Evolutionary conservation across 1,140 invertebrate genomes (phyloP), one percentile per base, ranked within the genome.

Genomic region (Bombus pyrosoma): DNA sequence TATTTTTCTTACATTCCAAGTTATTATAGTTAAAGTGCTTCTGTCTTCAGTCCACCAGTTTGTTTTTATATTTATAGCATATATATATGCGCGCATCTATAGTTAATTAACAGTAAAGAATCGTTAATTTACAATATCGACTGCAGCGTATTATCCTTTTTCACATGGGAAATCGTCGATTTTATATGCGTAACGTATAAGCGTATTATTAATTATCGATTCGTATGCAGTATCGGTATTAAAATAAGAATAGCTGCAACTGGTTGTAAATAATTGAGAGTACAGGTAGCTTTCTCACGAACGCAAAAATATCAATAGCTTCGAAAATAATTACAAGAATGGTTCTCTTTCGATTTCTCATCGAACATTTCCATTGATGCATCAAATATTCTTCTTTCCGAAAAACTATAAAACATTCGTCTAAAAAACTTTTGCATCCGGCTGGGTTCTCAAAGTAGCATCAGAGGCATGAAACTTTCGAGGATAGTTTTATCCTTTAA

Each of bases 401-500:
- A 62, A 77, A 77, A 77, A 64, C 75, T 37, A 77, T 62, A 62
- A 62, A 77, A 77, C 41, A 77, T 62, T 39, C 25, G 18, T n/a
- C 62, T 43, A 37, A 78, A 43, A n/a, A 37, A 59, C 76, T 66
- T 66, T 43, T 43, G 28, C 66, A n/a, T 66, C 41, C n/a, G 39
- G 18, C 15, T 12, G 15, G 41, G 76, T 78, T 66, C 41, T 66
- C 59, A 66, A 78, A 78, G 39, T 78, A 34, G 39, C 59, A 78
- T 66, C 39, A 78, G 76, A 78, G 39, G 12, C 25, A 66, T 18
- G 76, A 66, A 78, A 78, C 76, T 78, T 66, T 6, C 13, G 0
- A 43, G n/a, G 59, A 78, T 47, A 78, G 76, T 78, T 78, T 66
- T 66, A 78, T 78, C 62, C 59, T 62, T 66, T 64, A 78, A 78